Conservation (phyloP, 2,888 invertebrate species). For the Agonum fuliginosum region DNA sequence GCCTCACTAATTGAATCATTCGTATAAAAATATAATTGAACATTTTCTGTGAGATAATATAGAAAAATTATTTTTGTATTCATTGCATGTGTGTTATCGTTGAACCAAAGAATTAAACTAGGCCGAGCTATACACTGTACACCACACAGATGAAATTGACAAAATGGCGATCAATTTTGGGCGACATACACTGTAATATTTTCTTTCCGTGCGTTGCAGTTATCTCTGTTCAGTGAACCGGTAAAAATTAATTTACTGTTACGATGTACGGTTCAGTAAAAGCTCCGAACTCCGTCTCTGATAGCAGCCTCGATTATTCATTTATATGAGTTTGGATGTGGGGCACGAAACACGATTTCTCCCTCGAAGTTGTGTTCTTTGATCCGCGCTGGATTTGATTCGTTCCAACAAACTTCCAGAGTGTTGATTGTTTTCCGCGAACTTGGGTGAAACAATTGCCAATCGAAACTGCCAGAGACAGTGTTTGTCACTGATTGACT, state of each 20-base stretch:
- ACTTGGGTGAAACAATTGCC: too few species aligned
- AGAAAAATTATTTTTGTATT: too few species aligned
- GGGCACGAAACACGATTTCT: background rate
- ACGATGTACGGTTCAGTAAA: background rate
- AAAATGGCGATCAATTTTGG: conserved; percentile 17
- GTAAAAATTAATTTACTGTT: conserved; percentile 42
- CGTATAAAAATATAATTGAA: too few species aligned
- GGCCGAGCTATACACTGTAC: too few species aligned
- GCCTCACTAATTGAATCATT: too few species aligned
- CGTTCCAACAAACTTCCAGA: too few species aligned
- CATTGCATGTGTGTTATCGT: too few species aligned
- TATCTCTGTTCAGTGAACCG: conserved; percentile 36
- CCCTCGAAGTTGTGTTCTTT: background rate
- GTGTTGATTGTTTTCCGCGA: too few species aligned
- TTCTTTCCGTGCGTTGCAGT: conserved; percentile 5
- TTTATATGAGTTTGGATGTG: conserved; percentile 21
- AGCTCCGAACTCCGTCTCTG: background rate
- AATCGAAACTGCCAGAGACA: too few species aligned
- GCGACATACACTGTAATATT: conserved; percentile 26
- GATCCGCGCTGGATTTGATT: conserved; percentile 9
- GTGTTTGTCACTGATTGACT: too few species aligned
- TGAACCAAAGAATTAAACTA: too few species aligned
- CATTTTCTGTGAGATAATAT: too few species aligned
- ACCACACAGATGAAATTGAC: background rate
- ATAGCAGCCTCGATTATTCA: conserved; percentile 1